Percentiles rank a stretch among this genome's conserved stretches.
phyloP scores from a whole-genome alignment of 2,888 invertebrate species.

The Altica lythri region DNA sequence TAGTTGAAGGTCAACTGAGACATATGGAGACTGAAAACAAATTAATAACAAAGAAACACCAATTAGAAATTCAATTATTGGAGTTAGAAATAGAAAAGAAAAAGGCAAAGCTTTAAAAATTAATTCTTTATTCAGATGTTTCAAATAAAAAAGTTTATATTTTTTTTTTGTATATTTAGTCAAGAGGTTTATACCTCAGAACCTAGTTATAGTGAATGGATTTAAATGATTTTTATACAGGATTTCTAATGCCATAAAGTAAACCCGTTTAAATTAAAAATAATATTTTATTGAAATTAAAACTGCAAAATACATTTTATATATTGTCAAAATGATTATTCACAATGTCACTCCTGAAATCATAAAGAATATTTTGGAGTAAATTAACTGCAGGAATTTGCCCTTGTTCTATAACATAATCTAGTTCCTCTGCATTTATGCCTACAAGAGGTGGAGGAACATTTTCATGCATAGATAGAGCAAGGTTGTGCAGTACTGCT shows the following conservation, averaged over 20 bases:
- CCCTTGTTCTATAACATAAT: constrained; percentile 16
- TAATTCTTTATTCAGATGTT: no score
- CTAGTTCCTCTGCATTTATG: constrained; percentile 13
- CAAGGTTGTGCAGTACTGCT: constrained; percentile 22
- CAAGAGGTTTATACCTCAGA: background rate
- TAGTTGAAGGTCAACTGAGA: no score
- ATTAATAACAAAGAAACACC: background rate
- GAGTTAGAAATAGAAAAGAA: background rate
- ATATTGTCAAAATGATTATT: background rate
- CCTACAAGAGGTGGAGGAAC: constrained; percentile 14
- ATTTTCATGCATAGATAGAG: constrained; percentile 12
- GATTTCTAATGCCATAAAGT: background rate
- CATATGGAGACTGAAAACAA: background rate
- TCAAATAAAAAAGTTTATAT: no score
- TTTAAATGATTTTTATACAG: no score
- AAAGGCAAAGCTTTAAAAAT: background rate
- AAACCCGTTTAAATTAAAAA: no score
- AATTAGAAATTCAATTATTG: no score
- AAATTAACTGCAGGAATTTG: constrained; percentile 9
- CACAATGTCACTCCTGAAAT: background rate
- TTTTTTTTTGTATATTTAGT: background rate
- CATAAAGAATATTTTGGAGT: background rate
- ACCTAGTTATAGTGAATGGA: no score
- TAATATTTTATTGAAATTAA: no score
- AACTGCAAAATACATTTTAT: no score